Conservation (phyloP, 1,140 invertebrate genomes). For the Phenacoccus solenopsis region DNA sequence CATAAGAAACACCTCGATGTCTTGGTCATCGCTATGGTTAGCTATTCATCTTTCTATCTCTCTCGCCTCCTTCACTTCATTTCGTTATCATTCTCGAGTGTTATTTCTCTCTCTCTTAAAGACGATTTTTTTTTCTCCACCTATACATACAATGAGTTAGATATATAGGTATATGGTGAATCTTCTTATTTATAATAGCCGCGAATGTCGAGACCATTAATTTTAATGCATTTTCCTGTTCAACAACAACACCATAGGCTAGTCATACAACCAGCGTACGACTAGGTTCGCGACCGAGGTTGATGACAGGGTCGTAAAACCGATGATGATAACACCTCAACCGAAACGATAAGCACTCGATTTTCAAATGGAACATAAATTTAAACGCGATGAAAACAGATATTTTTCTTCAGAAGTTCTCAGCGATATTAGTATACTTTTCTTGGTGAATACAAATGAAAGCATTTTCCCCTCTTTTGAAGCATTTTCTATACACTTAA, state of each 20-base stretch:
- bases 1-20: constrained; percentile 1
- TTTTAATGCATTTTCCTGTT: constrained; percentile 18
- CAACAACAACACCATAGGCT: neutral
- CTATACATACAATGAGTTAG: neutral
- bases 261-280: neutral
- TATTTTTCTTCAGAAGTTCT: no score
- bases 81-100: neutral
- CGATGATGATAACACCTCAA: neutral
- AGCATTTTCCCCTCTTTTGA: no score
- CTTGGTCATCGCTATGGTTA: neutral
- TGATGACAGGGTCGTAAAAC: constrained; percentile 11
- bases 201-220: constrained; percentile 9
- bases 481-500: no score
- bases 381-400: neutral
- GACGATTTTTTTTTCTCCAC: neutral
- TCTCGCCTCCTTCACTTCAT: neutral
- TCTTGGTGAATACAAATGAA: no score
- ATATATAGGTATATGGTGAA: neutral
- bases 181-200: constrained; percentile 4
- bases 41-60: neutral
- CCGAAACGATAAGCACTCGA: no score
- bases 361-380: no score
- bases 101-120: neutral
- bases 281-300: neutral
- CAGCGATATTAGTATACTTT: no score